Base-by-base conservation (phyloP, 2,888 invertebrate genomes). In the Brachynemurus nebulosus region DNA sequence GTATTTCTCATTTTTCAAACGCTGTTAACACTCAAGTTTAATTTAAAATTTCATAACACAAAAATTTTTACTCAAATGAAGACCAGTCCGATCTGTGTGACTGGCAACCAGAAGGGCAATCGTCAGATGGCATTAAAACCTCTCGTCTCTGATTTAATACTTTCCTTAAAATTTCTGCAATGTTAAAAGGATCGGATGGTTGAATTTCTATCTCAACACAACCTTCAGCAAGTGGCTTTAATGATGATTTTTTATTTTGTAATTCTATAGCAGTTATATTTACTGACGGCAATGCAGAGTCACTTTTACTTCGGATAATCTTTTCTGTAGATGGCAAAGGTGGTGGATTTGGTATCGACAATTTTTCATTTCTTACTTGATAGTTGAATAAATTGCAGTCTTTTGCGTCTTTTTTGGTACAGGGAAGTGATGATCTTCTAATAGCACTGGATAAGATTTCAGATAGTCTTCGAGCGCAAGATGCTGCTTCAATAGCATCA, bases 81-180 rank as follows among this genome's bases (percentile, higher is more conserved):
- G 53, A 52, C 63, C 64, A 64, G 36, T 64, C 64, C 2, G 64
- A 63, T 52, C 63, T 62, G 45, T 62, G 63, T 45, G 54, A 58
- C 50, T 63, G 55, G 8, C 55, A 43, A 3, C 53, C 50, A 9
- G 59, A 53, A 19, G 50, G 45, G 7, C 17, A n/a, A 37, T 55
- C 50, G 25, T 60, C 59, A 14, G 58, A 58, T 1, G 59, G 53
- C 14, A 56, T 52, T 37, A 58, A 53, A 4, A 59, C 57, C n/a
- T 65, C 63, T 17, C 60, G 51, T 37, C 62, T 52, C 51, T 64
- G 65, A 42, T 55, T 60, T 16, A 66, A 62, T 7, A 65, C 64
- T 44, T 59, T 55, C 46, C 65, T 64, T 42, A 64, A 52, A 45
- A 65, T 64, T 51, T 66, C 64, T 2, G 61, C 63, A 23, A 65